A percentile compares a stretch with the other conserved stretches of the same genome.
Evolutionary conservation across 2,797 vertebrate genomes (phyloP).

Genomic region (Microcaecilia unicolor): DNA sequence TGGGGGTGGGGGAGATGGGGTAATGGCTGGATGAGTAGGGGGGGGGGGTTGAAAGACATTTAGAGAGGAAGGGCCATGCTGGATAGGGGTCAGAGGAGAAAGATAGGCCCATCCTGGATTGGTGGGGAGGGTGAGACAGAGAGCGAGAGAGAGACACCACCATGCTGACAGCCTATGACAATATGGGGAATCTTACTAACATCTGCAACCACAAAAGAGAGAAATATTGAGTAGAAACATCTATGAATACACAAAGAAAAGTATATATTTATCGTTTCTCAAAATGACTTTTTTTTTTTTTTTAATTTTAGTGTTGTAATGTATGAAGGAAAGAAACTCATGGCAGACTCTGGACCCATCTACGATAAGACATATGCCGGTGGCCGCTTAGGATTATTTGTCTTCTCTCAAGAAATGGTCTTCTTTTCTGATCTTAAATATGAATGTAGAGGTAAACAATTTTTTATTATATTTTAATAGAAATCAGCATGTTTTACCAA

Average conservation of each 20-base stretch:
- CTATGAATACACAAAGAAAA: neutral
- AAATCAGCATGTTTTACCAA: neutral
- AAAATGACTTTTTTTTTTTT: neutral
- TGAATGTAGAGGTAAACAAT: constrained; percentile 88
- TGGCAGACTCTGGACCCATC: constrained; percentile 96
- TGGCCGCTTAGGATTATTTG: constrained; percentile 88
- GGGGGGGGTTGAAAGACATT: no score
- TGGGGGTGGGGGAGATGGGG: no score
- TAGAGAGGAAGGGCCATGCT: no score
- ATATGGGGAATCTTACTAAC: no score
- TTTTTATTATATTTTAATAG: neutral
- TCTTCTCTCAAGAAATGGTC: constrained; percentile 98
- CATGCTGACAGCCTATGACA: no score
- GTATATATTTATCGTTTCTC: neutral
- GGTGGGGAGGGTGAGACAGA: no score
- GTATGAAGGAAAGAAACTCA: constrained; percentile 97
- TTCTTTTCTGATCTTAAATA: constrained; percentile 99
- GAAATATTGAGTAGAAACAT: no score
- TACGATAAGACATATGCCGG: constrained; percentile 94
- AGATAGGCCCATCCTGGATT: no score
- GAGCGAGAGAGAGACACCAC: no score
- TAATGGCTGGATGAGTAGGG: no score
- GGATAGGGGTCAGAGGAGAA: no score
- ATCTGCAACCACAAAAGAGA: no score
- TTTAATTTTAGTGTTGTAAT: constrained; percentile 77